These are phyloP conservation scores for Acomys russatus DNA, from an alignment of 2,797 vertebrate species.

Conservation along the genomic window DNA sequence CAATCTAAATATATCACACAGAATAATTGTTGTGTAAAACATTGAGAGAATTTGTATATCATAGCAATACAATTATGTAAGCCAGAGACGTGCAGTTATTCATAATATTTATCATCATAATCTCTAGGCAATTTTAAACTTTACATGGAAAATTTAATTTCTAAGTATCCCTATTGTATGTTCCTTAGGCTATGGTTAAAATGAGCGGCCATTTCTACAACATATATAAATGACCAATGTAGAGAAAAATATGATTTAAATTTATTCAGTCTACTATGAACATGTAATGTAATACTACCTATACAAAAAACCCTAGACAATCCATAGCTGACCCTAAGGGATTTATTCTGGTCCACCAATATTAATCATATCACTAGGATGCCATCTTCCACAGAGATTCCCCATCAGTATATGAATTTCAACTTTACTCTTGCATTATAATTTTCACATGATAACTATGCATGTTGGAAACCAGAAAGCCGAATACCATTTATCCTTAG, in stretches of 20 bases:
- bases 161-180: not conserved
- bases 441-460: slow-evolving; percentile 37
- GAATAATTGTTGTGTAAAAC: not conserved
- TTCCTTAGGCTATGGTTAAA: slow-evolving; percentile 51
- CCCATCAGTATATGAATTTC: slow-evolving; percentile 23
- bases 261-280: not conserved
- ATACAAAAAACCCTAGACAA: not conserved
- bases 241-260: slow-evolving; percentile 11
- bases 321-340: not conserved
- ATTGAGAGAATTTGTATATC: slow-evolving; percentile 4
- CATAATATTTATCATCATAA: not conserved
- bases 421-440: slow-evolving; percentile 24
- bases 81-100: not conserved
- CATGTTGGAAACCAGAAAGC: slow-evolving; percentile 54
- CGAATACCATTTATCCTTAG: slow-evolving; percentile 40
- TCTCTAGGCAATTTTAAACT: slow-evolving; percentile 50
- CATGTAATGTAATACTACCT: slow-evolving; percentile 17
- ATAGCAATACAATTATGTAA: not conserved
- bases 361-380: slow-evolving; percentile 1
- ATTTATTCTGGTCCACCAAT: slow-evolving; percentile 20
- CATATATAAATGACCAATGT: not conserved
- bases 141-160: slow-evolving; percentile 35
- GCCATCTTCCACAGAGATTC: slow-evolving; percentile 12
- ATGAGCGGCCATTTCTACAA: not conserved
- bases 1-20: not conserved